phyloP scores from a whole-genome alignment of 2,888 invertebrate species.

The Belgica antarctica region DNA sequence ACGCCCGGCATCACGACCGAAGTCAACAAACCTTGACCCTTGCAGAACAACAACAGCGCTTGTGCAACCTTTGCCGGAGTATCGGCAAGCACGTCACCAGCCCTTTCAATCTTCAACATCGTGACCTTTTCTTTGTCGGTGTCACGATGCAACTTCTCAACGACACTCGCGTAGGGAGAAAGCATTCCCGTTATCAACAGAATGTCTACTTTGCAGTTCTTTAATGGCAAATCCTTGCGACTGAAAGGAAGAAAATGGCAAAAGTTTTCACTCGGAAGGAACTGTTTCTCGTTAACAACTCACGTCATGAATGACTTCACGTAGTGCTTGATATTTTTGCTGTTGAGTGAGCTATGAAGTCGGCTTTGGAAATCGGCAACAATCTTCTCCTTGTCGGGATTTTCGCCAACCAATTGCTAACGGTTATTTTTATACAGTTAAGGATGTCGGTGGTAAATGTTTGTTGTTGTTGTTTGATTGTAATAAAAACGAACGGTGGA shows the following conservation, averaged over 20 bases:
- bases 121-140: slow-evolving; percentile 80
- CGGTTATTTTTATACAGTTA: background rate
- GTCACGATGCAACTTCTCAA: slow-evolving; percentile 74
- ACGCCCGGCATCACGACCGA: slow-evolving; percentile 79
- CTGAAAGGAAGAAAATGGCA: slow-evolving; percentile 57
- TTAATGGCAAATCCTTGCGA: slow-evolving; percentile 68
- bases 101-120: slow-evolving; percentile 78
- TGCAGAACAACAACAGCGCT: slow-evolving; percentile 81
- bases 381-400: slow-evolving; percentile 70
- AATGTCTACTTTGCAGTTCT: slow-evolving; percentile 73
- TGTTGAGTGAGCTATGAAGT: slow-evolving; percentile 71
- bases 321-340: slow-evolving; percentile 76
- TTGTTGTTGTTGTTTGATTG: background rate
- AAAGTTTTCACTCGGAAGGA: background rate
- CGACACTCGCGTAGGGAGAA: slow-evolving; percentile 75
- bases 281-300: slow-evolving; percentile 52
- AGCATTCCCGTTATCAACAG: slow-evolving; percentile 77
- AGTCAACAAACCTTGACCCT: slow-evolving; percentile 79
- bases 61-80: slow-evolving; percentile 86
- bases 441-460: background rate
- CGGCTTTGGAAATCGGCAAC: slow-evolving; percentile 74
- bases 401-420: slow-evolving; percentile 62
- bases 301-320: slow-evolving; percentile 81
- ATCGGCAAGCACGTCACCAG: slow-evolving; percentile 84
- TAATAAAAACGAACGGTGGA: background rate